Evolutionary conservation across 2,888 invertebrate genomes (phyloP).

Genomic region (Dryobotodes eremita): DNA sequence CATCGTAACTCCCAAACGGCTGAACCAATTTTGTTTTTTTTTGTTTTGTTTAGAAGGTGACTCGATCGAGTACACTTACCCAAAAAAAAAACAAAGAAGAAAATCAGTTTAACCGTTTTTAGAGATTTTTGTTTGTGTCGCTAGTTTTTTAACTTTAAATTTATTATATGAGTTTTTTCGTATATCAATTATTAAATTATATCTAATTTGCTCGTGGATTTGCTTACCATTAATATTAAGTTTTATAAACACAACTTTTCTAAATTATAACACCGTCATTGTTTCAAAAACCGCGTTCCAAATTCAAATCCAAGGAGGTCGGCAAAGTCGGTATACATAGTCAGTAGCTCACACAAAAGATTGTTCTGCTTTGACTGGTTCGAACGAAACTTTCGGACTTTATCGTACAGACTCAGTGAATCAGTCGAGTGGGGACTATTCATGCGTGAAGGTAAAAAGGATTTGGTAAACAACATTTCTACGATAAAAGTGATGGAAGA

Average conservation of each 20-base stretch:
- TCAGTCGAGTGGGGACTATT: conserved; percentile 74
- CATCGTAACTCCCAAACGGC: no score
- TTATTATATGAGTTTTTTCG: background rate
- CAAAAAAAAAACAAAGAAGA: no score
- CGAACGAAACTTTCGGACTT: conserved; percentile 73
- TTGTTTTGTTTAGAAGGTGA: no score
- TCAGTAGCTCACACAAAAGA: conserved; percentile 67
- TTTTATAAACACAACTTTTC: background rate
- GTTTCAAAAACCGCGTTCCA: conserved; percentile 3
- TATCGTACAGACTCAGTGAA: conserved; percentile 75
- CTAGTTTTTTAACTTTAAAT: no score
- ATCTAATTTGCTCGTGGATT: background rate
- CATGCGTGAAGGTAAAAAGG: conserved; percentile 77
- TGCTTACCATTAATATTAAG: background rate
- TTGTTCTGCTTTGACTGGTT: conserved; percentile 74
- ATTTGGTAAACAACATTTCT: conserved; percentile 76
- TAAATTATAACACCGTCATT: background rate
- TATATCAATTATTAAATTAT: background rate
- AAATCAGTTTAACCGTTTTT: no score
- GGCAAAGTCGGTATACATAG: conserved; percentile 9
- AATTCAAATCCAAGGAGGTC: conserved; percentile 40
- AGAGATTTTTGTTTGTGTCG: no score
- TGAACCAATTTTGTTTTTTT: no score
- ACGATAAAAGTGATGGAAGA: conserved; percentile 67
- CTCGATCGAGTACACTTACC: no score